Base-by-base conservation (phyloP, 2,113 vertebrate genomes). In the Syrrhaptes paradoxus region DNA sequence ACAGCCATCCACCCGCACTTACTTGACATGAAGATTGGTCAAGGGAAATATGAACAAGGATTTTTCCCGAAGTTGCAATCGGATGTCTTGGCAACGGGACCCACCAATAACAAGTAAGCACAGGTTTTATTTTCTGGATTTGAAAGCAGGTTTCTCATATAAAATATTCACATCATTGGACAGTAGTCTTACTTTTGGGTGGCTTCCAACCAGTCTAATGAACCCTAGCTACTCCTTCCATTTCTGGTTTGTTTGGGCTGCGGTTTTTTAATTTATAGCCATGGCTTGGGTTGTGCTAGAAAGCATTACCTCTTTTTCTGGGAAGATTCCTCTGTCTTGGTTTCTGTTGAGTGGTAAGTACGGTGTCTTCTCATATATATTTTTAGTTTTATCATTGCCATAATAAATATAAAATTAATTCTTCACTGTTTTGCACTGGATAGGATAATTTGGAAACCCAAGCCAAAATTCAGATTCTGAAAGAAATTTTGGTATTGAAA, bases 21-120 rank as follows among this genome's bases (percentile, higher is more conserved):
- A 49, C 98, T 99, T 34, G 98, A 99, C 95, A 99, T 99, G 99
- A 99, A 98, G 98, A 99, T 99, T 2, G 99, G 99, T 32, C 99
- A 99, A 96, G 99, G 99, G 91, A 99, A 99, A 83, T 99, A 99
- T 1, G 98, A 99, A 29, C 99, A 98, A 61, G 99, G 99, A 6
- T 99, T 99, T 97, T 99, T 99, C 92, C 99, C 99, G 3, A 99
- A 98, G 84, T 97, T 99, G 87, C 99, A 99, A 78, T 98, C 98
- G 0, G 99, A 99, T 55, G 99, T 99, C 79, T 98, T 99, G 49
- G 97, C 98, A 72, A 98, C 98, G 0, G 99, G 98, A 74, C 99
- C 99, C 36, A 97, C 98, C 91, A 99, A 98, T 91, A 99, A 99
- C 98, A 99, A 99, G 99, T 99, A 98, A 99, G 99, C 34, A 12